Evolutionary conservation across 2,888 invertebrate genomes (phyloP).

Genomic region (Heliconius ethilla): DNA sequence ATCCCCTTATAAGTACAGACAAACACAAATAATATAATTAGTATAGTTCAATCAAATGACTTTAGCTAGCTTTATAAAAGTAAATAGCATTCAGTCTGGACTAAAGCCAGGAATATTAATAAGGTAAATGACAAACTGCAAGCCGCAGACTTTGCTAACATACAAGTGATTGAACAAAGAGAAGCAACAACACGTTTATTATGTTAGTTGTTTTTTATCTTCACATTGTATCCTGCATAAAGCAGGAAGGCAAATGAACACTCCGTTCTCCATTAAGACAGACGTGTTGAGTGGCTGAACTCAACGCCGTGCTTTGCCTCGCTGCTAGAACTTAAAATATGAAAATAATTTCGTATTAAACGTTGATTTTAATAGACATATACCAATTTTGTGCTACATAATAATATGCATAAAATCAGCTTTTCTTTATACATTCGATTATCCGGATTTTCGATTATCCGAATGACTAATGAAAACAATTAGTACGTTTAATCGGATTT

Average conservation of each 20-base stretch:
- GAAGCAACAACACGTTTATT: background rate
- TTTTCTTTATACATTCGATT: no score
- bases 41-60: background rate
- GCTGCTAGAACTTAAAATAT: no score
- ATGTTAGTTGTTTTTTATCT: background rate
- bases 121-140: background rate
- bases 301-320: no score
- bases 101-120: slow-evolving; percentile 18
- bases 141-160: background rate
- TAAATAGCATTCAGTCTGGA: background rate
- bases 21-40: background rate
- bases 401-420: no score
- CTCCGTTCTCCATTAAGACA: no score
- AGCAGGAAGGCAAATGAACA: background rate
- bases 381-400: no score
- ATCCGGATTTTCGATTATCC: no score
- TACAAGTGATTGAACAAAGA: slow-evolving; percentile 2
- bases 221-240: background rate
- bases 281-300: no score
- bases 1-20: background rate
- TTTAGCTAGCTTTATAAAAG: background rate
- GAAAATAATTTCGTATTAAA: no score
- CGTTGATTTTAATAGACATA: no score
- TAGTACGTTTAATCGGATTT: no score
- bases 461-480: no score